Percentiles rank a stretch among this genome's conserved stretches.
These are phyloP conservation scores for Enteromius paludinosus DNA, from an alignment of 2,797 vertebrate genomes.

Conservation along the genomic window DNA sequence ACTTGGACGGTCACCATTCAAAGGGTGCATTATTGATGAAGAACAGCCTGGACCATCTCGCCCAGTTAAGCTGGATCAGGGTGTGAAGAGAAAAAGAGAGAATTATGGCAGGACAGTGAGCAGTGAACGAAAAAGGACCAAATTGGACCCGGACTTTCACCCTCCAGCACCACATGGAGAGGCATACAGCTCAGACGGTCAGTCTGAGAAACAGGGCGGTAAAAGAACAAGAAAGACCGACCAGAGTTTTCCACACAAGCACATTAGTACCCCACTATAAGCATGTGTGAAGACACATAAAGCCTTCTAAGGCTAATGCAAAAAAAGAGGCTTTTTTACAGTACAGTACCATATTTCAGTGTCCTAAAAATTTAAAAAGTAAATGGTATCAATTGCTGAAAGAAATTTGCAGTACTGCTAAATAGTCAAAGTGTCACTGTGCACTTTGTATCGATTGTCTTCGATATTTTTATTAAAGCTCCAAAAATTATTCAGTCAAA, in stretches of 20 bases:
- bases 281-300: neutral
- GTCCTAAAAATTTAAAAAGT: too few species aligned
- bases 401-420: too few species aligned
- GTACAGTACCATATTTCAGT: too few species aligned
- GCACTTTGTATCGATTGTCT: too few species aligned
- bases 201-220: neutral
- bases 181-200: neutral
- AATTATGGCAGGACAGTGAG: neutral
- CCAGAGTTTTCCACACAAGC: neutral
- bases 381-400: too few species aligned
- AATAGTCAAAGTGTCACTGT: too few species aligned
- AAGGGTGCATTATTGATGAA: neutral
- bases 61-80: neutral
- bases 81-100: neutral
- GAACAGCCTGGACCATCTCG: neutral
- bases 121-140: neutral
- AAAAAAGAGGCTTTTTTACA: too few species aligned
- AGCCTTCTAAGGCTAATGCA: neutral
- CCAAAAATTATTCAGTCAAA: too few species aligned
- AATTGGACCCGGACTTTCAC: neutral
- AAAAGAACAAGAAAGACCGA: neutral
- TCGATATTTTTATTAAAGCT: too few species aligned
- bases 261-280: neutral
- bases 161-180: neutral
- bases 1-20: neutral